phyloP scores from a whole-genome alignment of 2,797 vertebrate species.

The Carduelis carduelis region DNA sequence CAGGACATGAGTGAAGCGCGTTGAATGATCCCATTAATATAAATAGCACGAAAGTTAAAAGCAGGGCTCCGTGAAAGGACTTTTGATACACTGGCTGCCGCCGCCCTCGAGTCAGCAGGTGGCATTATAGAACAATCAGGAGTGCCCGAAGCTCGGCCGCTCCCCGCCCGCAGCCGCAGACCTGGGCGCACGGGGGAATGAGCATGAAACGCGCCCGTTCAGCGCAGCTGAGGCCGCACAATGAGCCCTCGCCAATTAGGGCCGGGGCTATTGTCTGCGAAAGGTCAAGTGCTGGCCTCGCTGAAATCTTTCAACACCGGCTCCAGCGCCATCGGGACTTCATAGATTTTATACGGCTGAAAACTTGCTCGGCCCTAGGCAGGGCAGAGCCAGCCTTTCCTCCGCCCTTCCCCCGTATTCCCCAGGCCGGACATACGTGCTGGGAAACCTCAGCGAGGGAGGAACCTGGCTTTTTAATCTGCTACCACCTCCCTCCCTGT shows the following conservation, averaged over 20 bases:
- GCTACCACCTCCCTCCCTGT: slow-evolving; percentile 39
- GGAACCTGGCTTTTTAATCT: slow-evolving; percentile 46
- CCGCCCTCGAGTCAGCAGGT: slow-evolving; percentile 56
- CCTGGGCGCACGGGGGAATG: slow-evolving; percentile 28
- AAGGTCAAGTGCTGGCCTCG: slow-evolving; percentile 58
- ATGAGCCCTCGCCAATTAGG: slow-evolving; percentile 49
- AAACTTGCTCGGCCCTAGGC: background rate
- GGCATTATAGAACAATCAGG: slow-evolving; percentile 62
- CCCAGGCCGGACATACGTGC: background rate
- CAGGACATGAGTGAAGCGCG: slow-evolving; percentile 23
- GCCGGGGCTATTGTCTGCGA: slow-evolving; percentile 48
- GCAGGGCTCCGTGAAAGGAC: slow-evolving; percentile 43
- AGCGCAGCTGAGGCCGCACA: background rate
- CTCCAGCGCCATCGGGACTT: background rate
- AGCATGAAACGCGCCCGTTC: slow-evolving; percentile 35
- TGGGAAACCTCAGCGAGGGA: slow-evolving; percentile 45
- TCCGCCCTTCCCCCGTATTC: slow-evolving; percentile 18
- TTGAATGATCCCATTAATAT: slow-evolving; percentile 59
- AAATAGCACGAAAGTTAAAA: slow-evolving; percentile 52
- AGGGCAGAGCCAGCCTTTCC: slow-evolving; percentile 17
- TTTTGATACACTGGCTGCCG: slow-evolving; percentile 31
- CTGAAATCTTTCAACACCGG: slow-evolving; percentile 45
- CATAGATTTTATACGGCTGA: background rate
- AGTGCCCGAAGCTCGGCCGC: background rate
- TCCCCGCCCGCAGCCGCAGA: background rate